Percentiles rank a stretch among this genome's conserved stretches.
These are phyloP conservation scores for Sinocyclocheilus anophthalmus DNA, from an alignment of 2,113 vertebrate species.

Conservation along the genomic window DNA sequence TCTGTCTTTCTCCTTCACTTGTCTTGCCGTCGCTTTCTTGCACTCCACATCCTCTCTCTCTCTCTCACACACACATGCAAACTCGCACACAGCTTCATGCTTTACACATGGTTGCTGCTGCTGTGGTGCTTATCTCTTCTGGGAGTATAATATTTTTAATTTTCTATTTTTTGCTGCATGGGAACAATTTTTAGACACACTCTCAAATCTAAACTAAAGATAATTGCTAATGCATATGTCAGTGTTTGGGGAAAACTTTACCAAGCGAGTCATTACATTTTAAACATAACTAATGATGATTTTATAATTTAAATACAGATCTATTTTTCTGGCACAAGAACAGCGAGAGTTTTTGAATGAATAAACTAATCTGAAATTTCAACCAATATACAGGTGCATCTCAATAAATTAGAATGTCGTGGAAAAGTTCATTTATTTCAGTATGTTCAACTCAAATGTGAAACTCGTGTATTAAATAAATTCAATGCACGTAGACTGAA, in stretches of 20 bases:
- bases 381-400: no score
- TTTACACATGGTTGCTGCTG: conserved; percentile 10
- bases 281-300: background rate
- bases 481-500: no score
- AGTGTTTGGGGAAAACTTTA: background rate
- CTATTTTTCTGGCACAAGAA: no score
- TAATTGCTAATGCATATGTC: background rate
- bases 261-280: background rate
- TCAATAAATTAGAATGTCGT: no score
- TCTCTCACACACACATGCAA: background rate
- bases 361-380: background rate
- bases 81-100: conserved; percentile 18
- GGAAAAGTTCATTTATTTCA: no score
- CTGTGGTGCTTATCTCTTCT: conserved; percentile 29
- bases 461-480: no score
- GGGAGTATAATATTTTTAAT: background rate
- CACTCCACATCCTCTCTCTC: background rate
- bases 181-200: no score
- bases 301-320: background rate
- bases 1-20: conserved; percentile 19
- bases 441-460: no score
- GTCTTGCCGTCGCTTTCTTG: background rate
- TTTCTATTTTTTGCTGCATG: no score
- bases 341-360: background rate
- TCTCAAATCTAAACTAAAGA: no score